Evolutionary conservation across 1,140 invertebrate species (phyloP).

Genomic region (Laupala kohalensis): DNA sequence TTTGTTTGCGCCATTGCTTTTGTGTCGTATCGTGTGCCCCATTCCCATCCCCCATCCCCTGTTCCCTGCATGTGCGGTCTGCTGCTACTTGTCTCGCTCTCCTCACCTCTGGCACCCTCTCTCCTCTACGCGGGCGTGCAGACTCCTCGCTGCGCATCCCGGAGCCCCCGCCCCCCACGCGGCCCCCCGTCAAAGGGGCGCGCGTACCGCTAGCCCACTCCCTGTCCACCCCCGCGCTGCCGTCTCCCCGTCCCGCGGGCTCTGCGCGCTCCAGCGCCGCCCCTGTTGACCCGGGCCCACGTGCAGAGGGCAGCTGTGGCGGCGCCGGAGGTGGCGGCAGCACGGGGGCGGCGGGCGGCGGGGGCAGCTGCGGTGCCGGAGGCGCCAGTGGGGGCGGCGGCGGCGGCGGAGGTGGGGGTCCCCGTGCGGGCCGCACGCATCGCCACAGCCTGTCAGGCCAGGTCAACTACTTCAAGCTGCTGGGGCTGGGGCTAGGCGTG

Average conservation of each 20-base stretch:
- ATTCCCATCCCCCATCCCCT: too few species aligned
- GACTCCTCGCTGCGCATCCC: constrained; percentile 1
- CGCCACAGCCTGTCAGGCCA: constrained; percentile 86
- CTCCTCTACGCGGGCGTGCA: neutral
- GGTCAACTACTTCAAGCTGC: constrained; percentile 80
- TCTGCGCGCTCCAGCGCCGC: constrained; percentile 12
- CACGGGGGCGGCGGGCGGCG: constrained; percentile 20
- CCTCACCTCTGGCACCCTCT: too few species aligned
- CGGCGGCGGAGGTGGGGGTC: constrained; percentile 18
- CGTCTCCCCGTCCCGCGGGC: neutral
- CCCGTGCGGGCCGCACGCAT: constrained; percentile 47
- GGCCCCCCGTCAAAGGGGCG: constrained; percentile 6
- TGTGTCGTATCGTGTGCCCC: too few species aligned
- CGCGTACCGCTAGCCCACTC: constrained; percentile 4
- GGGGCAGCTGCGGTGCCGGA: constrained; percentile 26
- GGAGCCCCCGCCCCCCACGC: constrained; percentile 7
- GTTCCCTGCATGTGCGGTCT: too few species aligned
- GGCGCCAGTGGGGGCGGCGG: constrained; percentile 31
- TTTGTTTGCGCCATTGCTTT: too few species aligned
- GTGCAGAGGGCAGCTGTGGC: constrained; percentile 14
- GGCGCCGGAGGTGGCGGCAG: constrained; percentile 16
- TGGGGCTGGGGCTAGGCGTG: constrained; percentile 47
- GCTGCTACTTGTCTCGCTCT: too few species aligned
- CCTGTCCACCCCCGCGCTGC: constrained; percentile 12
- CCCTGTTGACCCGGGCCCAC: constrained; percentile 4